Base-by-base conservation (phyloP, 2,888 invertebrate species). In the Campoletis raptor region DNA sequence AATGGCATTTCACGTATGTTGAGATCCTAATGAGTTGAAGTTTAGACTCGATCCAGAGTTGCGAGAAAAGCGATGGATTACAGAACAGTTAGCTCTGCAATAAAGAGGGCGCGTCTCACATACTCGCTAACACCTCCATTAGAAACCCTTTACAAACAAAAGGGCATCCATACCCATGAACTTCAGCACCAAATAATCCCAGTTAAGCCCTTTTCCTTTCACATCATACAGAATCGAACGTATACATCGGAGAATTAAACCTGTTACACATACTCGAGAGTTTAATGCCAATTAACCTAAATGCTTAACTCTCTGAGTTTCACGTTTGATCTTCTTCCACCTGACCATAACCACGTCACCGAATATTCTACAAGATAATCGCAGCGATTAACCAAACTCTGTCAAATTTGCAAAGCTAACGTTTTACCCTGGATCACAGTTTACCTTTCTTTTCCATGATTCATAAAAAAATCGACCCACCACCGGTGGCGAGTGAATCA, bases 271-370 rank as follows among this genome's bases (percentile, higher is more conserved):
- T 52, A 30, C 30, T 30, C 30, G 57, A 2, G 74, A 74, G 54
- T 66, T 81, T 42, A 81, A 67, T n/a, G 74, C 66, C 81, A 74
- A 81, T 81, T 64, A 81, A 12, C 61, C 66, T 18, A 81, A 64
- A 66, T 81, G 89, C 77, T 88, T 87, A 89, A 90, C 89, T 89
- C 88, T 89, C 90, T 91, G 90, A 88, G 88, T 89, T 87, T 90
- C 91, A 89, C 89, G 83, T 87, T 89, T 87, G 67, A 67, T 24
- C 74, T 87, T 85, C 86, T 64, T 42, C 6, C 76, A 30, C 10
- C 45, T 6, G 10, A 30, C 36, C 30, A 30, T 61, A 70, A 45
- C 18, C 30, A 48, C 70, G 24, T 30, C 70, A 48, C 18, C 70
- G 30, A 70, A 48, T 85, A 81, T 81, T 82, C 67, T 6, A 18